A percentile compares a stretch with the other conserved stretches of the same genome.
Evolutionary conservation across 2,888 invertebrate species (phyloP).

Genomic region (Teleogryllus oceanicus): DNA sequence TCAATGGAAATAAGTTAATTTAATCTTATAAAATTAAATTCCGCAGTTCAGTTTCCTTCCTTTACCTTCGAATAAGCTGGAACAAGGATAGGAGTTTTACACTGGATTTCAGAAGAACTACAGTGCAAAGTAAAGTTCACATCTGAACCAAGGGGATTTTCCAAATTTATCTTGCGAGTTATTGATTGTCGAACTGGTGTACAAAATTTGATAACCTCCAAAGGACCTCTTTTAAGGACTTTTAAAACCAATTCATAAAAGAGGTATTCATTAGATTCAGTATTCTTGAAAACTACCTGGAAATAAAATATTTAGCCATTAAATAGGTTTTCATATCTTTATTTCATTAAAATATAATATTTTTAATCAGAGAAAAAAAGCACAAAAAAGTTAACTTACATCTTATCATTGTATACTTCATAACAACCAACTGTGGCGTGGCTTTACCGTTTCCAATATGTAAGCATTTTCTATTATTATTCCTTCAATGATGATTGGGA

Average conservation of each 20-base stretch:
- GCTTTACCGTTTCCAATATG: too few relatives aligned
- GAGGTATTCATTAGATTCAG: slow-evolving; percentile 45
- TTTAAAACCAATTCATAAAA: slow-evolving; percentile 45
- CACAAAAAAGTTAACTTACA: too few relatives aligned
- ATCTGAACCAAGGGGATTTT: slow-evolving; percentile 45
- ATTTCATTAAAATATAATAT: too few relatives aligned
- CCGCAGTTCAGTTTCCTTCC: not conserved
- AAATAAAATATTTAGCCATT: slow-evolving; percentile 25
- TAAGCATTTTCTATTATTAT: too few relatives aligned
- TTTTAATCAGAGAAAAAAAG: too few relatives aligned
- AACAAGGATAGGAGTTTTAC: slow-evolving; percentile 40
- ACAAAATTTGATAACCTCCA: slow-evolving; percentile 43
- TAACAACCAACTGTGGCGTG: too few relatives aligned
- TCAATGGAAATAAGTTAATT: not conserved
- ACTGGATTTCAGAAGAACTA: slow-evolving; percentile 39
- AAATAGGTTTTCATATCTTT: too few relatives aligned
- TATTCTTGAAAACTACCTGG: slow-evolving; percentile 46
- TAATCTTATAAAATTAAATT: not conserved
- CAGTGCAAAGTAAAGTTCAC: slow-evolving; percentile 43
- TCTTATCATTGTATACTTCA: too few relatives aligned
- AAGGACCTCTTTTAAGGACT: slow-evolving; percentile 42
- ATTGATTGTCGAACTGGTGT: slow-evolving; percentile 44
- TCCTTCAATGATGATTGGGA: too few relatives aligned
- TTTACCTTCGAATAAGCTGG: slow-evolving; percentile 44
- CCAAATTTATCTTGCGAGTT: slow-evolving; percentile 42